phyloP scores from a whole-genome alignment of 2,888 invertebrate species.

The Troglohyphantes excavatus region DNA sequence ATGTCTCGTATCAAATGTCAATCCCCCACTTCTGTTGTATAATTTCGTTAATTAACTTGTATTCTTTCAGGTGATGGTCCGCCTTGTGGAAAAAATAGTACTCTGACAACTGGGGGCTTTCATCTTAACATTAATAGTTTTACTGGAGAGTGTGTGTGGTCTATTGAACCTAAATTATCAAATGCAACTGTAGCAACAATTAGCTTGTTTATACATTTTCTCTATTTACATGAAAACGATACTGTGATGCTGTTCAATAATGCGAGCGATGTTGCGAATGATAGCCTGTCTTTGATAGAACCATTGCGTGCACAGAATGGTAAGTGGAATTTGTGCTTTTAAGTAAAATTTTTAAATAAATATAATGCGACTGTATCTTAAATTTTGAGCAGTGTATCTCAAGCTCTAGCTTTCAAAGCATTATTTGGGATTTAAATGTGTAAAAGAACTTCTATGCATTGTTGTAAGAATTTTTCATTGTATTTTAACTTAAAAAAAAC shows the following conservation, averaged over 20 bases:
- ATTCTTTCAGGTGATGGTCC: neutral
- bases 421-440: too few species aligned
- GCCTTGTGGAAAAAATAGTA: neutral
- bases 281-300: conserved; percentile 10
- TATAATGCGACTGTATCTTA: neutral
- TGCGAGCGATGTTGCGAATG: neutral
- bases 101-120: neutral
- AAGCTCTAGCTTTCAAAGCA: too few species aligned
- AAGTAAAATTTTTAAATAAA: neutral
- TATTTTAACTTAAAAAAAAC: too few species aligned
- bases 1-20: too few species aligned
- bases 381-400: too few species aligned
- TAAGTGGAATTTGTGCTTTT: conserved; percentile 14
- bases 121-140: neutral
- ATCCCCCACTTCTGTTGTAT: too few species aligned
- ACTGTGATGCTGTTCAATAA: conserved; percentile 3
- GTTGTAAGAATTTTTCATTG: too few species aligned
- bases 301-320: conserved; percentile 49
- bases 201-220: conserved; percentile 22
- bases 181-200: neutral
- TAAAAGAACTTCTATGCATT: too few species aligned
- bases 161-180: neutral
- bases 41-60: neutral
- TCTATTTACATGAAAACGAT: conserved; percentile 58
- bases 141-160: neutral